Conservation (phyloP, 2,113 vertebrate genomes). For the Ciconia boyciana region DNA sequence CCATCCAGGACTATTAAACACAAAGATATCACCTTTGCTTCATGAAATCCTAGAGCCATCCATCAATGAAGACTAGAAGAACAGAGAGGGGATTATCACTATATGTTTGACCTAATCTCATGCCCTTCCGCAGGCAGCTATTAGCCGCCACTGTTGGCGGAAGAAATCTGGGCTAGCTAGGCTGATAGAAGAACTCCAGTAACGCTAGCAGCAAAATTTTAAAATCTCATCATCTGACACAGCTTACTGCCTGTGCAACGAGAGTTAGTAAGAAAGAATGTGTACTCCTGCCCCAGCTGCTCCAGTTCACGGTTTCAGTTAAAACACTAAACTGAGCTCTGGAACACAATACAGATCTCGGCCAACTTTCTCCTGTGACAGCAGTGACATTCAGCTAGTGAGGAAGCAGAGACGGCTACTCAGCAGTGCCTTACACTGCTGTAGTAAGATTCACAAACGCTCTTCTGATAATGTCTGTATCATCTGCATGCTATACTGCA, state of each 20-base stretch:
- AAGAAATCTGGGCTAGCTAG: neutral
- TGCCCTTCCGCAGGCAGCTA: neutral
- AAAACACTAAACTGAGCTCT: neutral
- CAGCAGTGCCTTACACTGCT: neutral
- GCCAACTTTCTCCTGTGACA: neutral
- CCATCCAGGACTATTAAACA: neutral
- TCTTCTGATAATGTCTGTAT: neutral
- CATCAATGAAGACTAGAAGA: neutral
- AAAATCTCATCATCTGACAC: neutral
- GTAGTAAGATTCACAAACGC: neutral
- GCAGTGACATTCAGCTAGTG: neutral
- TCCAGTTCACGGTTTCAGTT: neutral
- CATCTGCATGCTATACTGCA: no score
- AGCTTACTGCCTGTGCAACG: neutral
- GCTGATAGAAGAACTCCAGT: neutral
- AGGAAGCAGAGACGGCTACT: neutral
- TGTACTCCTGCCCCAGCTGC: neutral
- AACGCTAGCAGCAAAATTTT: neutral
- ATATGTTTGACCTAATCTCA: neutral
- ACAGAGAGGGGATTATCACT: neutral
- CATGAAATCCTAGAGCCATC: neutral
- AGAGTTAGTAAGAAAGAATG: neutral
- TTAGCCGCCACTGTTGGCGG: neutral
- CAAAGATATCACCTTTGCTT: neutral
- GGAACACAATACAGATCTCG: neutral